These are phyloP conservation scores for Ascaphus truei DNA, from an alignment of 2,113 vertebrate genomes.

Conservation along the genomic window DNA sequence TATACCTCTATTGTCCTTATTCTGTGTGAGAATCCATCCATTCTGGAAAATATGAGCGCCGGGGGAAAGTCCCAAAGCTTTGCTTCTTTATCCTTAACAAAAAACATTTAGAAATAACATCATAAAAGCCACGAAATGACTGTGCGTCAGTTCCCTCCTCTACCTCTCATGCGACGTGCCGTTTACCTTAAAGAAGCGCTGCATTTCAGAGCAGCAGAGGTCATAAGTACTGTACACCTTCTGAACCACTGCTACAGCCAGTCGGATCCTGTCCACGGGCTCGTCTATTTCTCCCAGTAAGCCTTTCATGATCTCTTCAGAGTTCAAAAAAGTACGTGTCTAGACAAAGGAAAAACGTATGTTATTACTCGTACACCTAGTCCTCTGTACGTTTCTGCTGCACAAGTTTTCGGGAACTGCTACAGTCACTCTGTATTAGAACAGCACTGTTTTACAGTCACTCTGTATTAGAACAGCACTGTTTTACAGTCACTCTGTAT, in stretches of 20 bases:
- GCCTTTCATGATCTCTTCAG: conserved; percentile 62
- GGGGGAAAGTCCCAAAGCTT: conserved; percentile 63
- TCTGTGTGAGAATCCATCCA: conserved; percentile 58
- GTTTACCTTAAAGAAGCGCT: conserved; percentile 51
- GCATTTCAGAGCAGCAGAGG: conserved; percentile 47
- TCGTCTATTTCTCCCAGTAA: conserved; percentile 60
- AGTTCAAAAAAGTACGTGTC: conserved; percentile 62
- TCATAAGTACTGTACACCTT: conserved; percentile 56
- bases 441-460: too few species aligned
- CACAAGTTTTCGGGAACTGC: fast-evolving
- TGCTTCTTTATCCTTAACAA: conserved; percentile 45
- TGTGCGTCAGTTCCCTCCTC: too few species aligned
- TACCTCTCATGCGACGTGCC: too few species aligned
- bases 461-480: too few species aligned
- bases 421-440: too few species aligned
- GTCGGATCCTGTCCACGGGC: conserved; percentile 38
- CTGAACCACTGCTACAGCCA: conserved; percentile 46
- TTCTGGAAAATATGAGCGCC: conserved; percentile 52
- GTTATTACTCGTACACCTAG: not conserved
- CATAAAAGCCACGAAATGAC: too few species aligned
- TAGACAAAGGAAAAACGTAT: conserved; percentile 32
- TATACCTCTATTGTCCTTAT: conserved; percentile 63
- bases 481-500: too few species aligned
- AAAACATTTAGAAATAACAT: too few species aligned
- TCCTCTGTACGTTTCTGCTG: fast-evolving